These are phyloP conservation scores for Perca fluviatilis DNA, from an alignment of 2,113 vertebrate genomes.

Conservation along the genomic window DNA sequence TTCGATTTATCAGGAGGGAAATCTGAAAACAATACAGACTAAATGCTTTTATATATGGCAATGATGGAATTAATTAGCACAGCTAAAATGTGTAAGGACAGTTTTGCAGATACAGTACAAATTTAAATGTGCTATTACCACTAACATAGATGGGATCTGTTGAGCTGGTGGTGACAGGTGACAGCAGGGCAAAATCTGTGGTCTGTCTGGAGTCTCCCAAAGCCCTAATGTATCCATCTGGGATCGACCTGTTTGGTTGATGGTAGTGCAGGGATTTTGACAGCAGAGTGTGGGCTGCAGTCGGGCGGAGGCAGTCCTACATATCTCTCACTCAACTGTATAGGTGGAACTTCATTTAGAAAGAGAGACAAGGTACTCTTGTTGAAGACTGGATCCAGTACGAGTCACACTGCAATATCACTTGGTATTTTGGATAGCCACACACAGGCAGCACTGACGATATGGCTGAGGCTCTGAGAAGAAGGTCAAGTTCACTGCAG, in stretches of 20 bases:
- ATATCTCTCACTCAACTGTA: conserved; percentile 1
- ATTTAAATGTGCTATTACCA: background rate
- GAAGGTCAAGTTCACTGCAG: background rate
- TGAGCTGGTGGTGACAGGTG: conserved; percentile 5
- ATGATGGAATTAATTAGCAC: background rate
- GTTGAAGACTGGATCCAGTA: background rate
- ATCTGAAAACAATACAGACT: background rate
- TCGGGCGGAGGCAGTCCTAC: background rate
- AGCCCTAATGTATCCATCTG: conserved; percentile 32
- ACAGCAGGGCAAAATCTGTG: conserved; percentile 10
- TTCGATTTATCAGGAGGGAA: background rate
- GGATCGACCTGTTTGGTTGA: conserved; percentile 34
- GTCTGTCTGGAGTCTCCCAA: conserved; percentile 7
- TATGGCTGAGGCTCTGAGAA: background rate
- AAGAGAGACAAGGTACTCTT: background rate
- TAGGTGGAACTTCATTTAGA: background rate
- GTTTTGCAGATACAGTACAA: background rate
- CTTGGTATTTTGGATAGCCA: conserved; percentile 3
- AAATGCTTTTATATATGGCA: background rate
- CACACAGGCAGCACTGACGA: background rate
- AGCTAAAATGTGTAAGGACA: background rate
- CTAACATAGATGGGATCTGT: background rate
- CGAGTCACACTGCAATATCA: background rate
- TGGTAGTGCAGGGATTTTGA: conserved; percentile 17
- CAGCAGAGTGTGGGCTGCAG: conserved; percentile 35